A percentile compares a stretch with the other conserved stretches of the same genome.
phyloP scores from a whole-genome alignment of 2,888 invertebrate species.

The Oscheius sp. region DNA sequence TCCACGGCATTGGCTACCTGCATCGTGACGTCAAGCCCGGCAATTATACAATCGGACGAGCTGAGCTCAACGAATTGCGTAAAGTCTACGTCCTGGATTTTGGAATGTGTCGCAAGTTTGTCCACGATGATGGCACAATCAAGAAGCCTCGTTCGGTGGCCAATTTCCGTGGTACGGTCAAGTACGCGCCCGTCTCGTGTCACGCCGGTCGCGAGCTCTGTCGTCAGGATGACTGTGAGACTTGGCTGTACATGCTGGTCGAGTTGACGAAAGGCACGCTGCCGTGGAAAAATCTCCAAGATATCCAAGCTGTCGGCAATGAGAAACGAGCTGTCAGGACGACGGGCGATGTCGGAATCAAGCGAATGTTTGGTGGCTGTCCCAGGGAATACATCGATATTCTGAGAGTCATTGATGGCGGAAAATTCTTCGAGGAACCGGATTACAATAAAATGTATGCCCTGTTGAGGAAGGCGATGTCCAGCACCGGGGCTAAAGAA shows the following conservation, averaged over 20 bases:
- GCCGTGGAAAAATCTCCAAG: slow-evolving; percentile 62
- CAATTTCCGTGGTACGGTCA: slow-evolving; percentile 69
- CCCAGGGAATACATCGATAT: slow-evolving; percentile 63
- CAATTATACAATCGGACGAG: slow-evolving; percentile 59
- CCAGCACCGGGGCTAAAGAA: slow-evolving; percentile 49
- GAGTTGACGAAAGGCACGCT: slow-evolving; percentile 61
- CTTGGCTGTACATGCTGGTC: slow-evolving; percentile 63
- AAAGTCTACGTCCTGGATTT: slow-evolving; percentile 62
- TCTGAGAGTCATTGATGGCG: slow-evolving; percentile 54
- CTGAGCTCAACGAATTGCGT: slow-evolving; percentile 55
- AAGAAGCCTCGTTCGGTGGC: slow-evolving; percentile 64
- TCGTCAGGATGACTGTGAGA: slow-evolving; percentile 64
- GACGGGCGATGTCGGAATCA: slow-evolving; percentile 46
- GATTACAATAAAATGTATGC: slow-evolving; percentile 61
- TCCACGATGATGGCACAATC: slow-evolving; percentile 56
- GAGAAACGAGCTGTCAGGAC: slow-evolving; percentile 54
- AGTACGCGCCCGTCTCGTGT: slow-evolving; percentile 67
- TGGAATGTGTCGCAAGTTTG: slow-evolving; percentile 61
- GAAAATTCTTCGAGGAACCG: slow-evolving; percentile 65
- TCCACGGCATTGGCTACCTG: slow-evolving; percentile 67
- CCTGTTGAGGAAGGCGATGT: slow-evolving; percentile 53
- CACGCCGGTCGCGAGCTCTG: slow-evolving; percentile 60
- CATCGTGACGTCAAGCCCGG: slow-evolving; percentile 53
- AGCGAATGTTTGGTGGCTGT: slow-evolving; percentile 63
- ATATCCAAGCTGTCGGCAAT: slow-evolving; percentile 60